Percentiles rank a stretch among this genome's conserved stretches.
Evolutionary conservation across 1,140 invertebrate genomes (phyloP).

Genomic region (Melitaea cinxia): DNA sequence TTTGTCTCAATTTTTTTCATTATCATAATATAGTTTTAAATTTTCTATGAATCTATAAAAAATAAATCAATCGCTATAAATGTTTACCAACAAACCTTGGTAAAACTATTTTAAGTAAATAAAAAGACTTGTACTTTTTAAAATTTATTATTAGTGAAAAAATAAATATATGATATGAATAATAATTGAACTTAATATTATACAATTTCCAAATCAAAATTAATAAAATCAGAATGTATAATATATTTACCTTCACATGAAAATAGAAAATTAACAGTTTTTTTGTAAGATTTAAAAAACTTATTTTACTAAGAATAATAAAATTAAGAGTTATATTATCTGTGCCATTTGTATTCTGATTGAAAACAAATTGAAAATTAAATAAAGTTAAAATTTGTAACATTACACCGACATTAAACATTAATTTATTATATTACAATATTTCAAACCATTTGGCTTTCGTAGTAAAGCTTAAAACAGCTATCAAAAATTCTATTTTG

Average conservation of each 20-base stretch:
- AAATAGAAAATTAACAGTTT: too few species aligned
- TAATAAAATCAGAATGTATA: neutral
- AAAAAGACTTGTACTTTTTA: neutral
- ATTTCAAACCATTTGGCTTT: neutral
- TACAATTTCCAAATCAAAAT: slow-evolving; percentile 14
- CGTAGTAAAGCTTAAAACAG: neutral
- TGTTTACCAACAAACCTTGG: neutral
- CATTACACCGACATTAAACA: neutral
- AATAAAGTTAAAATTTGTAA: neutral
- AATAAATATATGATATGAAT: slow-evolving; percentile 10
- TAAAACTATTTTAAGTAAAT: neutral
- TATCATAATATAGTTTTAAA: neutral
- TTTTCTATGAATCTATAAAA: neutral
- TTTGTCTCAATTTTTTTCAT: neutral
- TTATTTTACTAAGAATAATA: too few species aligned
- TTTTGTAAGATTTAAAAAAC: too few species aligned
- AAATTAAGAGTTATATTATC: too few species aligned
- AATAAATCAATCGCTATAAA: too few species aligned
- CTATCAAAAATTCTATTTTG: neutral
- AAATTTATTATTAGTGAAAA: slow-evolving; percentile 13
- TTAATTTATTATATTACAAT: neutral
- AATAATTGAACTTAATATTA: slow-evolving; percentile 2
- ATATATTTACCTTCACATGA: neutral
- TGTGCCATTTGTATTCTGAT: too few species aligned
- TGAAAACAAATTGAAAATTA: too few species aligned